phyloP scores from a whole-genome alignment of 2,113 vertebrate genomes.

The Miniopterus natalensis region DNA sequence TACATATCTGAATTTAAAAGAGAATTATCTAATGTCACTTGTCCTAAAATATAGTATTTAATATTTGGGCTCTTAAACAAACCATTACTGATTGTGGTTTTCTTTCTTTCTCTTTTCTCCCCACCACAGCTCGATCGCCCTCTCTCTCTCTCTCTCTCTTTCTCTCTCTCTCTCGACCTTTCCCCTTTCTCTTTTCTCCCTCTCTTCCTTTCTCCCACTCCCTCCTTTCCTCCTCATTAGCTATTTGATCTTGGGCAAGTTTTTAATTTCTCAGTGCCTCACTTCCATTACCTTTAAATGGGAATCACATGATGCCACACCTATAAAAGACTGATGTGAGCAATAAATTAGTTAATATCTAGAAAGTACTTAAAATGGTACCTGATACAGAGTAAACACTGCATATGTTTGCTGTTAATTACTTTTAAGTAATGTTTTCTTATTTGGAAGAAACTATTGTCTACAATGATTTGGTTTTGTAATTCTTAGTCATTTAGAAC shows the following conservation, averaged over 20 bases:
- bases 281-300: slow-evolving; percentile 17
- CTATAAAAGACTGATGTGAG: background rate
- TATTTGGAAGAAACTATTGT: slow-evolving; percentile 13
- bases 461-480: slow-evolving; percentile 10
- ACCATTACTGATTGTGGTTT: background rate
- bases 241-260: background rate
- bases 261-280: slow-evolving; percentile 27
- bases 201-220: background rate
- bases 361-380: slow-evolving; percentile 14
- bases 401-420: background rate
- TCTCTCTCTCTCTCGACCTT: background rate
- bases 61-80: slow-evolving; percentile 5
- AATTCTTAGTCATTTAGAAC: slow-evolving; percentile 47
- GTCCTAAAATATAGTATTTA: slow-evolving; percentile 26
- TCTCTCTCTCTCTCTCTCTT: background rate
- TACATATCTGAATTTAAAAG: slow-evolving; percentile 48
- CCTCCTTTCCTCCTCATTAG: background rate
- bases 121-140: background rate
- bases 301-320: background rate
- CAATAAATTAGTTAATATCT: background rate
- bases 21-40: slow-evolving; percentile 50
- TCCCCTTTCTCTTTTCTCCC: background rate
- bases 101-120: background rate
- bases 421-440: background rate
- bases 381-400: background rate